Conservation (phyloP, 2,113 vertebrate species). For the Halichoerus grypus region DNA sequence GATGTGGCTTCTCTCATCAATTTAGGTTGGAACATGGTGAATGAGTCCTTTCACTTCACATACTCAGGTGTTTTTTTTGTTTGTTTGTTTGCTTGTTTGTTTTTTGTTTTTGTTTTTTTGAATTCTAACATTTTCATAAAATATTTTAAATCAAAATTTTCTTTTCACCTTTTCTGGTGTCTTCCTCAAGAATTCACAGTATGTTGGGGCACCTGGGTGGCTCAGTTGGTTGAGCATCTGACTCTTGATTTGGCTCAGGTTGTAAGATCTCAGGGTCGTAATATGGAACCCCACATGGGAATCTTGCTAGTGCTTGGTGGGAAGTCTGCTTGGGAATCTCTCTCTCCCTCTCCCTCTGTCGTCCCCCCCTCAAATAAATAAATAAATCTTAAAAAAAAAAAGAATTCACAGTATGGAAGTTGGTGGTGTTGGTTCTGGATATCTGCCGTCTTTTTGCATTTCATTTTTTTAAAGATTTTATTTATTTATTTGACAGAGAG, state of each 20-base stretch:
- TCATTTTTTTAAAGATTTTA: neutral
- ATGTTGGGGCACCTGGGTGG: neutral
- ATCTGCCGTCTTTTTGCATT: neutral
- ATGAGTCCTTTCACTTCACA: neutral
- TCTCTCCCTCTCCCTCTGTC: neutral
- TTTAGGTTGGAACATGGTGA: neutral
- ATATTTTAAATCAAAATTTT: constrained; percentile 12
- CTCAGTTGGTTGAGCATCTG: neutral
- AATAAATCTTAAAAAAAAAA: neutral
- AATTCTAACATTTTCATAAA: neutral
- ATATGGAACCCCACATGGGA: neutral
- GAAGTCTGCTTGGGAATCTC: neutral
- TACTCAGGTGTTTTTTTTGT: neutral
- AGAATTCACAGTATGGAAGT: neutral
- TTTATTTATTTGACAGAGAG: no score
- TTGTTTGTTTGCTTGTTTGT: neutral
- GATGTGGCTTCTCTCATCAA: neutral
- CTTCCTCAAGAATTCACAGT: neutral
- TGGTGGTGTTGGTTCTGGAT: neutral
- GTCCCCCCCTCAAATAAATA: neutral
- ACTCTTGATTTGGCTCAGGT: neutral
- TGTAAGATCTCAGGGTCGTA: neutral
- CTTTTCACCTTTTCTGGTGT: neutral
- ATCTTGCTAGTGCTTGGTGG: neutral
- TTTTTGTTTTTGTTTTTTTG: neutral